Base-by-base conservation (phyloP, 2,113 vertebrate species). In the Pseudorhombus dupliciocellatus region DNA sequence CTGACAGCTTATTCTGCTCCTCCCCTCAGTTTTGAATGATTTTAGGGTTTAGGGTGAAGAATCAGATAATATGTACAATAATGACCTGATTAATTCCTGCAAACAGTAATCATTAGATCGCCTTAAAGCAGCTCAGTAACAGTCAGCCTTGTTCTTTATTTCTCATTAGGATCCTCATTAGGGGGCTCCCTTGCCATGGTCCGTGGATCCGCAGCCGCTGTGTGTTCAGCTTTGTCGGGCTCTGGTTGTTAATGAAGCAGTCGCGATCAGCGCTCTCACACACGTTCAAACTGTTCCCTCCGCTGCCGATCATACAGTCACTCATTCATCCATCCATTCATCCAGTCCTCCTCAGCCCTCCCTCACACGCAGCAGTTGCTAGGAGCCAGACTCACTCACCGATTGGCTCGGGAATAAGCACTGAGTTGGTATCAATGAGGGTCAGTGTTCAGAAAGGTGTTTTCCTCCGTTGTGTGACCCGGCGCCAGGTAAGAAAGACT, bases 291-390 rank as follows among this genome's bases (percentile, higher is more conserved):
- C 16, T 46, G 15, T 46, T 18, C 8, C 42, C 42, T 46, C 42
- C 18, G 5, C 42, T 46, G 42, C 18, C 2, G 42, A 46, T 46
- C 5, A 24, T 4, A 16, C 28, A 9, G 34, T 30, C 54, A 56
- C 18, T 30, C 54, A 56, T 30, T 56, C 54, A 56, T 53, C 65
- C 68, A 30, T 21, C 64, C 48, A 61, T 52, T 52, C 50, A 52
- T 52, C 14, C 50, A 14, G 12, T 52, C 69, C 62, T 69, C 72
- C 56, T 81, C 66, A 83, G 7, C 64, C 68, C 57, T 70, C 54
- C 21, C 71, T 74, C 65, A 75, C 61, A 66, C 53, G 51, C 74
- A 42, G 80, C 71, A 25, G 84, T 87, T 84, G 84, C 82, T 83
- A 83, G 79, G 76, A 82, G 82, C 77, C 74, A 60, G 73, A 66